These are phyloP conservation scores for Dolichomitus sp. DNA, from an alignment of 2,888 invertebrate genomes.

Conservation along the genomic window DNA sequence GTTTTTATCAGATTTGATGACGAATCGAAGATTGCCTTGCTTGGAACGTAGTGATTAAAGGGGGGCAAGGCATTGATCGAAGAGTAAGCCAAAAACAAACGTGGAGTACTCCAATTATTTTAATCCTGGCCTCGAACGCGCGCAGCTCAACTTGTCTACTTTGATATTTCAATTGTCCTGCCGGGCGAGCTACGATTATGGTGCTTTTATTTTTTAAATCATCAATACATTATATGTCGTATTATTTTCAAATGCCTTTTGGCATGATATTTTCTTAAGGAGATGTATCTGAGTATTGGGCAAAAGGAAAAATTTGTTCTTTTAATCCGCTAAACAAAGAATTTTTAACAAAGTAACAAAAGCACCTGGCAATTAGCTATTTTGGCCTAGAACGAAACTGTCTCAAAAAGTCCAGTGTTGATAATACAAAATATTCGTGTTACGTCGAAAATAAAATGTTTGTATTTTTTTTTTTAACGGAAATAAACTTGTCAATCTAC, in stretches of 20 bases:
- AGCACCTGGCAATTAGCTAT: too few relatives aligned
- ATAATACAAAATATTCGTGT: too few relatives aligned
- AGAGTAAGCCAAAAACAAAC: constrained; percentile 16
- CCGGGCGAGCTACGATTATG: constrained; percentile 1
- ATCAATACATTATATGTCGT: neutral
- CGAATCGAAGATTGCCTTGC: constrained; percentile 36
- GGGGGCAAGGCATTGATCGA: constrained; percentile 54
- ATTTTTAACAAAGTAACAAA: too few relatives aligned
- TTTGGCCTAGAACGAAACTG: too few relatives aligned
- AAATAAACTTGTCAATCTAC: too few relatives aligned
- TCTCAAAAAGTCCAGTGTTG: too few relatives aligned
- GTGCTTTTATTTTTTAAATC: neutral
- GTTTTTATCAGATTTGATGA: constrained; percentile 14
- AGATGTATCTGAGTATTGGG: too few relatives aligned
- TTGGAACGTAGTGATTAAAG: constrained; percentile 20
- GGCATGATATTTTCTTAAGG: neutral
- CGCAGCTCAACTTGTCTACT: neutral
- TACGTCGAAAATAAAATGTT: too few relatives aligned
- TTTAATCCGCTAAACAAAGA: too few relatives aligned
- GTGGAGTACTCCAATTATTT: constrained; percentile 17
- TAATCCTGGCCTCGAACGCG: constrained; percentile 29
- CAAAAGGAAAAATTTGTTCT: too few relatives aligned
- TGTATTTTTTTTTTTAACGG: too few relatives aligned
- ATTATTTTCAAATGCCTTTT: neutral
- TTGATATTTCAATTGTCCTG: constrained; percentile 18